Base-by-base conservation (phyloP, 2,113 vertebrate species). In the Trematocara variabile region DNA sequence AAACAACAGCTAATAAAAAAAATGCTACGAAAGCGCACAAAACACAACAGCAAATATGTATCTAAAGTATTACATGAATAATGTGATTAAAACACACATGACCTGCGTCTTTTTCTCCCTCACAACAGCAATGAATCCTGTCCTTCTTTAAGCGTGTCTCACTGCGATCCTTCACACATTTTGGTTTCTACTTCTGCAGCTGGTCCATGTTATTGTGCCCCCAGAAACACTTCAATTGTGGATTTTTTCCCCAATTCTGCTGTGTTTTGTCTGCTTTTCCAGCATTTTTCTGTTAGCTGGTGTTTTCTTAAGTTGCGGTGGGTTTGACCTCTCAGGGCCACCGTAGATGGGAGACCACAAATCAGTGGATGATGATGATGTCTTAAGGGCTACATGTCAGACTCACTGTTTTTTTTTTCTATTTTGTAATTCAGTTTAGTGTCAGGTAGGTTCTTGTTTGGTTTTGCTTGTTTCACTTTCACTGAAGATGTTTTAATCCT, bases 231-330 rank as follows among this genome's bases (percentile, higher is more conserved):
- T 8, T 37, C 0, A 4, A 7, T 65, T 37, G 33, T 37, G 33
- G 60, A 37, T 37, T 65, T 65, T 0, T 0, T 4, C 0, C 13
- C 33, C 33, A 65, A 65, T 20, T 65, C 60, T 39, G 34, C 34
- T 65, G 60, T 39, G 34, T 39, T 65, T 65, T 39, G 60, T 39
- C 34, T 39, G 6, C 34, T 39, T 65, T 65, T 65, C 34, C 60
- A 65, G 11, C 4, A 39, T 65, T 39, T 65, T 65, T 22, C 34
- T 3, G 0, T 65, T 65, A 22, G 60, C 2, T 65, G 34, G 34
- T 39, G 60, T 39, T 39, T 65, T 39, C 34, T 39, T 65, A 65
- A 65, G 0, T 22, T 39, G 1, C 0, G 9, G 58, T 7, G 2
- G 6, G 10, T 39, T 39, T 65, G 60, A 39, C n/a, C 34, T 65